Base-by-base conservation (phyloP, 1,140 invertebrate species). In the Rhynchophorus ferrugineus region DNA sequence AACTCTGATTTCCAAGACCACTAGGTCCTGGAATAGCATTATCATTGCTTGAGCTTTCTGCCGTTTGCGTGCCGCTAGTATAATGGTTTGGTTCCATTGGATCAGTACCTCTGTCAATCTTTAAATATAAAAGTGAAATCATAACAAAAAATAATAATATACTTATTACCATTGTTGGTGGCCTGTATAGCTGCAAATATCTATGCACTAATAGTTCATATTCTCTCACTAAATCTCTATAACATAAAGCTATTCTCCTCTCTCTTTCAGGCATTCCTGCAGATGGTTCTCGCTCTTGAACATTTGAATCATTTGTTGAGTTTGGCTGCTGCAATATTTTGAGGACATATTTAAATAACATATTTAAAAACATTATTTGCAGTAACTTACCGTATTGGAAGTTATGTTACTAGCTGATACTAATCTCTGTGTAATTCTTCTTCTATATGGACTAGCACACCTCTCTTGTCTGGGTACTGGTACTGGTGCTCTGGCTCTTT, bases 71-170 rank as follows among this genome's bases (percentile, higher is more conserved):
- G n/a, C 59, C 55, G 38, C 61, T 65, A 22, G 49, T 65, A 22
- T 36, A 52, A 38, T 48, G 33, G 42, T 50, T 59, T 8, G 59
- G 49, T 53, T 82, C 79, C 79, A 83, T 82, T 2, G 81, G 80
- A 64, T 84, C 81, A 3, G 81, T 83, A 1, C 81, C 80, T 24
- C 79, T 73, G 63, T 82, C 79, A 60, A 76, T 80, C 79, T 81
- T 49, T 59, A 44, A 54, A 35, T 21, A 48, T 7, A 54, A 41
- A 29, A 51, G 21, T 36, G 1, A 33, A 43, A 42, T 22, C n/a
- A n/a, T n/a, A n/a, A n/a, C n/a, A 43, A 17, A 11, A 22, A 2
- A 2, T 39, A 6, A 9, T 2, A 3, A 49, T 18, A 17, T 39
- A 2, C 29, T n/a, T 54, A 56, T 67, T 62, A 73, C 71, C 56